These are phyloP conservation scores for Carlito syrichta DNA, from an alignment of 2,113 vertebrate species.

Conservation along the genomic window DNA sequence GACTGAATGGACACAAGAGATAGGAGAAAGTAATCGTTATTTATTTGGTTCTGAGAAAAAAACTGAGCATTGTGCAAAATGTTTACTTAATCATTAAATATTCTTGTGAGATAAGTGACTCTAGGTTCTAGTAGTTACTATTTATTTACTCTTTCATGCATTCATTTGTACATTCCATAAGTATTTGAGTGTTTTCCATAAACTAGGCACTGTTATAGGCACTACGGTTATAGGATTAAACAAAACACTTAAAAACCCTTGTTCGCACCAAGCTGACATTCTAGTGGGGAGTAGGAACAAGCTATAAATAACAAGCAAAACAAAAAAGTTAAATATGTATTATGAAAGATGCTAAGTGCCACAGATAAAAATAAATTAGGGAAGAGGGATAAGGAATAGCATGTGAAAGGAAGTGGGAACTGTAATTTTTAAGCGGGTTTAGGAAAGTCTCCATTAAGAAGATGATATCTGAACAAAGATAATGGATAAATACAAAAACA, in stretches of 20 bases:
- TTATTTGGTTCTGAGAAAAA: conserved; percentile 16
- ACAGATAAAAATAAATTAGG: neutral
- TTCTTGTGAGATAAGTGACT: neutral
- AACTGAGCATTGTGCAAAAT: neutral
- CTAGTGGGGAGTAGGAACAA: neutral
- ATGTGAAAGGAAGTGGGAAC: neutral
- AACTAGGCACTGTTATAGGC: neutral
- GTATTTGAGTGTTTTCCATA: neutral
- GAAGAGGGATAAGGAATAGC: neutral
- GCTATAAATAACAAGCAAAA: neutral
- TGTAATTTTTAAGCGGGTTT: neutral
- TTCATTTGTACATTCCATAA: neutral
- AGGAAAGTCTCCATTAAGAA: neutral
- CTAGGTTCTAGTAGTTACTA: neutral
- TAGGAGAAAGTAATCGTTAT: neutral
- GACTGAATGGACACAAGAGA: neutral
- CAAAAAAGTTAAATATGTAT: neutral
- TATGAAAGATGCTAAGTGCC: neutral
- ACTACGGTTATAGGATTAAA: neutral
- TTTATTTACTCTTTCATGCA: neutral
- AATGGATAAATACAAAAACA: neutral
- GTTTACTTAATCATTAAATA: neutral
- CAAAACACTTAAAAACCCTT: neutral
- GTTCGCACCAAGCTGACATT: neutral
- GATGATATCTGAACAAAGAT: neutral